Evolutionary conservation across 92 coral and sea anemone species (phyloP).

Genomic region (Porites rus): DNA sequence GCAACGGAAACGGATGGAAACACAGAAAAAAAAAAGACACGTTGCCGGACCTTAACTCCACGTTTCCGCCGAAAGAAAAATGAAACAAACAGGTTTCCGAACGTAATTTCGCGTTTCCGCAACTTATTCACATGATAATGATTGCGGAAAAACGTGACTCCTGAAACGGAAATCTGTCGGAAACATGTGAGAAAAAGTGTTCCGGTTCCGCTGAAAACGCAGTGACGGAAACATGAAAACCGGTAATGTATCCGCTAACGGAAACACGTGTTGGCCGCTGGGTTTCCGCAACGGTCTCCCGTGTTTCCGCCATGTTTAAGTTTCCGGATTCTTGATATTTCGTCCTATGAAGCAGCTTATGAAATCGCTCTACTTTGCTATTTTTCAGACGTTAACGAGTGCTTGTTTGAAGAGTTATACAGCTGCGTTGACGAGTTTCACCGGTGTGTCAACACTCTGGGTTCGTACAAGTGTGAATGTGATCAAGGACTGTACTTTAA

Average conservation of each 20-base stretch:
- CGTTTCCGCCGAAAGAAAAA: neutral
- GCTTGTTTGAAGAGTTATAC: no score
- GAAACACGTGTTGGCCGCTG: conserved; percentile 19
- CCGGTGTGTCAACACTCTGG: no score
- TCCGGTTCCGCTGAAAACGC: conserved; percentile 25
- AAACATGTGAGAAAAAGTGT: conserved; percentile 11
- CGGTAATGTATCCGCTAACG: conserved; percentile 6
- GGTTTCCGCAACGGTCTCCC: conserved; percentile 29
- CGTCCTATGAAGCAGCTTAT: no score
- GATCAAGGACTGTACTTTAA: no score
- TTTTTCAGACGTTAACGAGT: no score
- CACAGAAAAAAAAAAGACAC: neutral
- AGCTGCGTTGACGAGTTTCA: no score
- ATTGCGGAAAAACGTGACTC: neutral
- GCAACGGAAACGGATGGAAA: neutral
- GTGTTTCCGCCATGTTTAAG: conserved; percentile 27
- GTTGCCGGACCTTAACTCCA: neutral
- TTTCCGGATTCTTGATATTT: conserved; percentile 13
- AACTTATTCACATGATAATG: no score
- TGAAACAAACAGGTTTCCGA: neutral
- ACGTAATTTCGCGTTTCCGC: neutral
- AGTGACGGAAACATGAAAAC: conserved; percentile 25
- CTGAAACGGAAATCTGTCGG: conserved; percentile 16
- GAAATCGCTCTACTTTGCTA: no score
- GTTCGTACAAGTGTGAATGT: no score